Evolutionary conservation across 2,113 vertebrate species (phyloP), one percentile per base, ranked within the genome.

Genomic region (Platysteira castanea): DNA sequence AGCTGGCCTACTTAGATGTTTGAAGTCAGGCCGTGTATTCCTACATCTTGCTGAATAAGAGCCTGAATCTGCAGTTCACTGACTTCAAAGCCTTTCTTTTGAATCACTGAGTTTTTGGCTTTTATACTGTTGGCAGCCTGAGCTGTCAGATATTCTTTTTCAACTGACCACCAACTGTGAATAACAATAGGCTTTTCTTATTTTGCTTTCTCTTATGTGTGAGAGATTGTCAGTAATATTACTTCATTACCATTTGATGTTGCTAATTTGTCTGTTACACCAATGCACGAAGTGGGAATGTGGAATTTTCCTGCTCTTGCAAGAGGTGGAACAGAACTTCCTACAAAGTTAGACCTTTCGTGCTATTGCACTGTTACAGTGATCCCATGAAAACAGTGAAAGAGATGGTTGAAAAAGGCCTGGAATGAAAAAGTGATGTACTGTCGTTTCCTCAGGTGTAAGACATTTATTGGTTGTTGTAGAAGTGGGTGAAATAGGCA

Each of bases 11-110:
- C 44, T 87, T 92, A 30, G 4, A 27, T n/a, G 31, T 91, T 94
- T 95, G 90, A 89, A 89, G 78, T 68, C 47, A 44, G 39, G 27
- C 17, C 11, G 3, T 18, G 10, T 67, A 13, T 64, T 84, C 31
- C 60, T 84, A 7, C 15, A 41, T 64, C 39, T 92, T 90, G 78
- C 88, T 76, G 70, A 85, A 67, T 76, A 80, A 87, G 74, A 68
- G 50, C 52, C 70, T 96, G 65, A 84, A 44, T 78, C 6, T 14
- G 61, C 87, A 89, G 23, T 78, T 89, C 56, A 24, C 12, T 70
- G 52, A 78, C 87, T 87, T 95, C 87, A 91, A 94, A 96, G 92
- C 14, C 11, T 19, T 77, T 41, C 54, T 76, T 80, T 19, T 53
- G 46, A 86, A 61, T 69, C 37, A 18, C 54, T 46, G 35, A 71